Evolutionary conservation across 2,797 vertebrate species (phyloP).

Genomic region (Emydoidea blandingii): DNA sequence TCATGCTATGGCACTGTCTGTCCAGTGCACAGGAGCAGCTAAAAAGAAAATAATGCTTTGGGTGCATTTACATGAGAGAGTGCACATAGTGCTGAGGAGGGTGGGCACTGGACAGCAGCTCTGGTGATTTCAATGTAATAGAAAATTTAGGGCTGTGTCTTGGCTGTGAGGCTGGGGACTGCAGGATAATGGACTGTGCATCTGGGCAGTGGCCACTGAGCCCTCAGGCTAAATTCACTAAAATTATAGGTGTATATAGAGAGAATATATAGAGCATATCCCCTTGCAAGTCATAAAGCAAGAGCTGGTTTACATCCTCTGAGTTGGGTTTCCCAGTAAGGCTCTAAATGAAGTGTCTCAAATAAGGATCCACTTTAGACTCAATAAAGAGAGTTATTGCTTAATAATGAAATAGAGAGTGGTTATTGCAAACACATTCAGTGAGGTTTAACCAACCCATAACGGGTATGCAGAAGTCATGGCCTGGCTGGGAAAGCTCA

Average conservation of each 20-base stretch:
- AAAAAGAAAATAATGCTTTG: background rate
- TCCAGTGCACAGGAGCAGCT: background rate
- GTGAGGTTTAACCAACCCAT: conserved; percentile 36
- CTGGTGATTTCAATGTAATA: background rate
- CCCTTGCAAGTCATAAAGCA: conserved; percentile 38
- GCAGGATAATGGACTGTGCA: background rate
- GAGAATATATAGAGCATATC: background rate
- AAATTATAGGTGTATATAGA: conserved; percentile 21
- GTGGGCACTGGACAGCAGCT: background rate
- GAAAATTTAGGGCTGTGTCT: background rate
- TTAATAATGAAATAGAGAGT: conserved; percentile 60
- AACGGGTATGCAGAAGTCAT: conserved; percentile 52
- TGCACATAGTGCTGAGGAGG: background rate
- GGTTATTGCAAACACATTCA: conserved; percentile 70
- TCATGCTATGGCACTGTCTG: background rate
- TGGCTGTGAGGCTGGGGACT: background rate
- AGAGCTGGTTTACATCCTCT: conserved; percentile 10
- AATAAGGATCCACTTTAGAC: conserved; percentile 69
- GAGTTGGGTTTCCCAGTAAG: conserved; percentile 47
- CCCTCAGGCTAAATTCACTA: background rate
- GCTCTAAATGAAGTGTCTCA: conserved; percentile 67
- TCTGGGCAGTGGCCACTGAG: background rate
- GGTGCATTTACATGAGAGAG: background rate
- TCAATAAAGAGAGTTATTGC: conserved; percentile 67
- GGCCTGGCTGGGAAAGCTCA: conserved; percentile 45